These are phyloP conservation scores for Leuciscus waleckii DNA, from an alignment of 2,797 vertebrate species.

Conservation along the genomic window DNA sequence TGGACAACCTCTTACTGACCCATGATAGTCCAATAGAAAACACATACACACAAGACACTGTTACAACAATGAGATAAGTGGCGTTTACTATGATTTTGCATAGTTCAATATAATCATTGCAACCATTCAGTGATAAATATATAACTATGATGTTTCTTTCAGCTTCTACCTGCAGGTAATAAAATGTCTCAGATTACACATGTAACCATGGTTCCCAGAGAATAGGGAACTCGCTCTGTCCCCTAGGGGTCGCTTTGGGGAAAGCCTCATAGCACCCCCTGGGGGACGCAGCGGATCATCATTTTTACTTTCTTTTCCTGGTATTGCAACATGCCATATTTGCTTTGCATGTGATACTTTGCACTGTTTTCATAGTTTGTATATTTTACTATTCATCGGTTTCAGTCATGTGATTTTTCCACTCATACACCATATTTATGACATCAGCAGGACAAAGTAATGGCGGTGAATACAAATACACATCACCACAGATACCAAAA, in stretches of 20 bases:
- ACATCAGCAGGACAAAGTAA: background rate
- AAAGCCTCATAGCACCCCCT: too few relatives aligned
- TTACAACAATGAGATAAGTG: slow-evolving; percentile 4
- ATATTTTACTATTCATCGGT: background rate
- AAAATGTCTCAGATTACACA: background rate
- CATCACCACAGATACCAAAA: too few relatives aligned
- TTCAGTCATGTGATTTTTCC: background rate
- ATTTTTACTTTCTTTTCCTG: background rate
- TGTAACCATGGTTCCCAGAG: too few relatives aligned
- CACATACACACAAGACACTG: background rate
- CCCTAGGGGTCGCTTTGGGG: too few relatives aligned
- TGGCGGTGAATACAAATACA: background rate
- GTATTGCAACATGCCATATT: background rate
- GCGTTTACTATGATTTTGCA: background rate
- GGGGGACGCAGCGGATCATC: background rate
- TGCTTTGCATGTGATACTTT: background rate
- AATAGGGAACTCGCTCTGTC: too few relatives aligned
- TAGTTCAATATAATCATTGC: background rate
- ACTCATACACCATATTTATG: background rate
- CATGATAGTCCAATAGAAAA: background rate
- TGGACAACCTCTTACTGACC: slow-evolving; percentile 9
- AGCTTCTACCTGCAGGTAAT: background rate
- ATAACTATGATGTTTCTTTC: background rate
- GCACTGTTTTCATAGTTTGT: background rate
- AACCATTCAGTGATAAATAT: background rate